Evolutionary conservation across 2,888 invertebrate species (phyloP).

Genomic region (Trichopria drosophilae): DNA sequence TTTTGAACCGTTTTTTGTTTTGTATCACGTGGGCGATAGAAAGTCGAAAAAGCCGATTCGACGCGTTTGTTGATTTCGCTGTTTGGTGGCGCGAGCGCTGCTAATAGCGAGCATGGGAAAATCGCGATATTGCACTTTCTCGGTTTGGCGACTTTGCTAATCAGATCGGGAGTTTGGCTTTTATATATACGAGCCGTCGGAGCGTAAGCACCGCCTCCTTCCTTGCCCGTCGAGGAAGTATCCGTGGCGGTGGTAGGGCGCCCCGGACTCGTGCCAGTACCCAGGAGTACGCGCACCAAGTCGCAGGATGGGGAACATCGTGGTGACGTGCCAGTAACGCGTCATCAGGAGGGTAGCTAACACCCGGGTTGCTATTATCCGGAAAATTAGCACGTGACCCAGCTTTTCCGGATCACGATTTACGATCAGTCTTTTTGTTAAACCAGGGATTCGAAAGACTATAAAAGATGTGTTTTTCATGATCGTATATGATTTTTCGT

Average conservation of each 20-base stretch:
- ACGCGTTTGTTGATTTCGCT: conserved; percentile 1
- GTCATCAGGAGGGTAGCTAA: conserved; percentile 13
- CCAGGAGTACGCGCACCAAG: background rate
- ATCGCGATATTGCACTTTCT: conserved; percentile 27
- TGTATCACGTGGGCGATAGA: no score
- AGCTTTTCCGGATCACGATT: no score
- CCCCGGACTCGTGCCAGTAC: conserved; percentile 1
- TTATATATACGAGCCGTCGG: conserved; percentile 49
- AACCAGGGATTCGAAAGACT: no score
- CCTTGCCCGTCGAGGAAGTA: conserved; percentile 29
- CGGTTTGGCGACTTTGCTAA: conserved; percentile 46
- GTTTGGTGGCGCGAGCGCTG: conserved; percentile 6
- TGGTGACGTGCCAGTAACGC: conserved; percentile 13
- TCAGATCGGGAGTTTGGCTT: conserved; percentile 55
- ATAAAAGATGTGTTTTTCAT: no score
- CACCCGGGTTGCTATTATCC: no score
- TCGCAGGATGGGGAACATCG: conserved; percentile 31
- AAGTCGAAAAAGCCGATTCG: no score
- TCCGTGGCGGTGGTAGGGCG: conserved; percentile 20
- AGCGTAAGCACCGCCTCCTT: conserved; percentile 45
- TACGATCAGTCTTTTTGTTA: no score
- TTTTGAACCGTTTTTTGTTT: no score
- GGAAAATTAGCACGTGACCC: no score
- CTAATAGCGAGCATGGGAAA: no score
- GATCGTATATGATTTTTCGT: no score